phyloP scores from a whole-genome alignment of 1,140 invertebrate species.

The Oedothorax gibbosus region DNA sequence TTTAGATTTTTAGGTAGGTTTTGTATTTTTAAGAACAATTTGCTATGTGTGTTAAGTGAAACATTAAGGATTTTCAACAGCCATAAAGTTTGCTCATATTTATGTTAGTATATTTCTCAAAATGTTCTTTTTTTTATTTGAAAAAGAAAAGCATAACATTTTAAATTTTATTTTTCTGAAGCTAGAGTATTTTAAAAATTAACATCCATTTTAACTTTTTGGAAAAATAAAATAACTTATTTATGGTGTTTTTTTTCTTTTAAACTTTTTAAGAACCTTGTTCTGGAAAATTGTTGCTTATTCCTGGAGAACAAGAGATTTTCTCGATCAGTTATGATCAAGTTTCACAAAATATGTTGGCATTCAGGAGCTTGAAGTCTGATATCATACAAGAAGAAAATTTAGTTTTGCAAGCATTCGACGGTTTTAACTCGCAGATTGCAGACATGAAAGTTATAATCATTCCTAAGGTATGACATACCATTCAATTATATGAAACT shows the following conservation, averaged over 20 bases:
- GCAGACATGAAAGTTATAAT: conserved; percentile 31
- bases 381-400: not conserved
- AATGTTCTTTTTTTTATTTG: too few relatives aligned
- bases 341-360: conserved; percentile 12
- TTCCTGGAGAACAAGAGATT: conserved; percentile 31
- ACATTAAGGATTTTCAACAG: too few relatives aligned
- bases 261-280: conserved; percentile 13
- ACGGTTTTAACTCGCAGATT: conserved; percentile 38
- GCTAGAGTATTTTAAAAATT: too few relatives aligned
- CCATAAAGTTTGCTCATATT: too few relatives aligned
- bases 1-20: too few relatives aligned
- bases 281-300: conserved; percentile 18
- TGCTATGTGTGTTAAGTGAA: too few relatives aligned
- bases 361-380: conserved; percentile 24
- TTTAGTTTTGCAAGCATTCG: conserved; percentile 42
- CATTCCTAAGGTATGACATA: conserved; percentile 30
- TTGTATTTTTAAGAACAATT: too few relatives aligned
- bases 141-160: too few relatives aligned
- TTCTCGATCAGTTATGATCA: conserved; percentile 9
- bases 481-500: not conserved
- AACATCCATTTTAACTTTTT: too few relatives aligned
- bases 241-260: not conserved
- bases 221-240: too few relatives aligned
- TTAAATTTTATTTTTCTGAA: too few relatives aligned
- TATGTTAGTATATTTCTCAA: too few relatives aligned